Evolutionary conservation across 2,888 invertebrate genomes (phyloP).

Genomic region (Thymelicus lineola): DNA sequence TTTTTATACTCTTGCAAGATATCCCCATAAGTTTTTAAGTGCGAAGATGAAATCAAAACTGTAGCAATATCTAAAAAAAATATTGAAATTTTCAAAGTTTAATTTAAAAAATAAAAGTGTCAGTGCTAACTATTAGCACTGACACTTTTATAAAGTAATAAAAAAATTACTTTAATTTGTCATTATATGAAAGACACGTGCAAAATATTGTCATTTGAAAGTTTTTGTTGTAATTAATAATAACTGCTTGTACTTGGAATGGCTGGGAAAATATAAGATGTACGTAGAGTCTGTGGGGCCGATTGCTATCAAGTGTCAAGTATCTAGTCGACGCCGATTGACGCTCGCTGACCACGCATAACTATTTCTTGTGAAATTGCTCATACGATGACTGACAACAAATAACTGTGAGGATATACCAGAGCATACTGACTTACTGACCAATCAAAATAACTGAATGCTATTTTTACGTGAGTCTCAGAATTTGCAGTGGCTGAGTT

Average conservation of each 20-base stretch:
- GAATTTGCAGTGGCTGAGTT: neutral
- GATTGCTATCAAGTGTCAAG: conserved; percentile 63
- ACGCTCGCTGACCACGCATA: conserved; percentile 63
- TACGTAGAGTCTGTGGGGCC: conserved; percentile 63
- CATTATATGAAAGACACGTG: no score
- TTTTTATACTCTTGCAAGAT: no score
- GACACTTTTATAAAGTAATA: no score
- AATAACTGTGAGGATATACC: conserved; percentile 27
- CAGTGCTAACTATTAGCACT: no score
- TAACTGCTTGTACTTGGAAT: conserved; percentile 2
- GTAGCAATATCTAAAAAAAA: no score
- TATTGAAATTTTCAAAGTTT: no score
- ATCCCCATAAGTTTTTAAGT: no score
- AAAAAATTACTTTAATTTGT: no score
- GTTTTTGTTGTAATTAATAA: neutral
- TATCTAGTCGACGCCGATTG: conserved; percentile 57
- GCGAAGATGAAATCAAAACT: no score
- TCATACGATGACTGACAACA: conserved; percentile 63
- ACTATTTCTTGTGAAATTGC: conserved; percentile 69
- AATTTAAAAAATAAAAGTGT: no score
- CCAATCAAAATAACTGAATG: conserved; percentile 21
- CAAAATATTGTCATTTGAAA: no score
- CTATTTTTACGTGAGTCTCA: conserved; percentile 24
- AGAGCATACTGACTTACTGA: conserved; percentile 9
- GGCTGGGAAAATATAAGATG: conserved; percentile 38